Conservation (phyloP, 2,113 vertebrate species). For the Micromys minutus region DNA sequence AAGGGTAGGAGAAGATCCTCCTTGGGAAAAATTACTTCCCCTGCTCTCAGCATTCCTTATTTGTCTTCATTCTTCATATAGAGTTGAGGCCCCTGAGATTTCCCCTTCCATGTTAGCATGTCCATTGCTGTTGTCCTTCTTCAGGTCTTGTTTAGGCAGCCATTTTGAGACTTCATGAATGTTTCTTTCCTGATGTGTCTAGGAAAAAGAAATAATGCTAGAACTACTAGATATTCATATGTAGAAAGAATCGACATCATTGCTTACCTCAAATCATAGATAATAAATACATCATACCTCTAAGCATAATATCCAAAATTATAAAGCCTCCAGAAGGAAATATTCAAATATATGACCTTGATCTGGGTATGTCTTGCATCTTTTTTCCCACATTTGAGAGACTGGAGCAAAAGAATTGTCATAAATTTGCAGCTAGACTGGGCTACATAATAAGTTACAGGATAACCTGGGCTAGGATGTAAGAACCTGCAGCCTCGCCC, state of each 20-base stretch:
- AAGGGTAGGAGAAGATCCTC: not conserved
- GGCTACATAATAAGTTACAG: not conserved
- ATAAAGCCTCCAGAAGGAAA: not conserved
- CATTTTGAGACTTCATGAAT: not conserved
- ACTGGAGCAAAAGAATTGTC: not conserved
- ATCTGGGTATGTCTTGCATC: not conserved
- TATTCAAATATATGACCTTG: not conserved
- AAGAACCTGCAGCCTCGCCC: not conserved
- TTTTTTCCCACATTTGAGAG: not conserved
- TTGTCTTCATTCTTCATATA: not conserved
- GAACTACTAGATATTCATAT: not conserved
- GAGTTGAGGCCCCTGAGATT: not conserved
- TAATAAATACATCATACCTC: not conserved
- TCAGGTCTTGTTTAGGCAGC: not conserved
- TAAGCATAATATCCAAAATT: not conserved
- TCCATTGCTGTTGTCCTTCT: not conserved
- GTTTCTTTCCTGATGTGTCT: not conserved
- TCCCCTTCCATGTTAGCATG: not conserved
- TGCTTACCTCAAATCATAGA: not conserved
- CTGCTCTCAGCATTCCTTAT: not conserved
- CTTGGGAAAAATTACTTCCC: not conserved
- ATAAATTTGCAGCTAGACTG: not conserved
- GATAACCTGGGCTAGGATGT: not conserved
- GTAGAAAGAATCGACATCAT: not conserved
- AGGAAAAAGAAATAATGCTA: not conserved